Base-by-base conservation (phyloP, 2,113 vertebrate genomes). In the Amia ocellicauda region DNA sequence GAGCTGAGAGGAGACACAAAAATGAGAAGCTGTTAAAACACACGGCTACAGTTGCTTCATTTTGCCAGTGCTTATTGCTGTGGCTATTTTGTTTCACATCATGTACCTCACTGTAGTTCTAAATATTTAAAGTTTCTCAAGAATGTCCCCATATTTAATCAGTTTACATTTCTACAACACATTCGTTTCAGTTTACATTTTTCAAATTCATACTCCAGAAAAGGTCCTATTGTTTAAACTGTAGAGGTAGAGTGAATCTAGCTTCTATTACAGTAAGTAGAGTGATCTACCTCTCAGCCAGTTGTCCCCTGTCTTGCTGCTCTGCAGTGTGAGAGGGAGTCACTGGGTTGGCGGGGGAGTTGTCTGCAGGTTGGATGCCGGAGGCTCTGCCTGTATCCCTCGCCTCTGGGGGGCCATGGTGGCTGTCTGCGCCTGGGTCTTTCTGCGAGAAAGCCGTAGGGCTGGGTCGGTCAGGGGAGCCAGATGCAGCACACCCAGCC, bases 391-490 rank as follows among this genome's bases (percentile, higher is more conserved):
- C 73, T 51, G 0, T 72, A 24, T 5, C 10, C 20, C 47, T 85
- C 71, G 78, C 78, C 63, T 69, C 79, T 13, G 71, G 83, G 68
- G 76, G 82, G 24, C 81, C 79, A 62, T 71, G 78, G 9, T 74
- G 70, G 7, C 74, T 87, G 17, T 81, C 67, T 0, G 76, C 87
- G 0, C 79, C 60, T 0, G 88, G 70, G 43, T 90, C 89, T 7
- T 77, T 94, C 80, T 94, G 94, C 0, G 85, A 88, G 76, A 90
- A 84, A 68, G 93, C 91, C 41, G 88, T 89, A 29, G 93, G 91
- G 62, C 88, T 92, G 0, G 97, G 96, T 76, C 93, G 89, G 58
- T 94, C 93, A 0, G 97, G 97, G 19, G 97, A 99, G 23, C 97
- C 96, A 0, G 90, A 91, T 22, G 96, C 94, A 0, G 94, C 93